phyloP scores from a whole-genome alignment of 2,113 vertebrate genomes.

The Loxodonta africana region DNA sequence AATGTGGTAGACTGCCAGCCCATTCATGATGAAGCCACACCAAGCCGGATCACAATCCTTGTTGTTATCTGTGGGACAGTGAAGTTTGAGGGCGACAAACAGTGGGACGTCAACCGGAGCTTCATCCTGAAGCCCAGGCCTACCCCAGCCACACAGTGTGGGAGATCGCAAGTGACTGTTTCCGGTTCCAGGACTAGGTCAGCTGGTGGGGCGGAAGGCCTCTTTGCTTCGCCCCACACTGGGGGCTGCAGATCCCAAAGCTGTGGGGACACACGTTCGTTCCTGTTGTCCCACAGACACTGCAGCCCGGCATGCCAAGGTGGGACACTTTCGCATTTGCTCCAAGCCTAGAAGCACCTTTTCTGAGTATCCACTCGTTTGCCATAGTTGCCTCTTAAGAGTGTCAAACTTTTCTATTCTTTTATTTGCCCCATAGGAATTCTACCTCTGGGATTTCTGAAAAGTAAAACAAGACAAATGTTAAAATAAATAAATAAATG shows the following conservation, averaged over 20 bases:
- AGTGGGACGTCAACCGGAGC: conserved; percentile 97
- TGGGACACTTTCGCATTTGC: not conserved
- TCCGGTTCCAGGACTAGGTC: conserved; percentile 98
- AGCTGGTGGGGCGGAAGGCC: conserved; percentile 82
- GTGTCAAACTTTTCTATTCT: conserved; percentile 77
- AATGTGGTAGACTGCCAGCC: conserved; percentile 97
- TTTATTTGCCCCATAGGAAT: conserved; percentile 66
- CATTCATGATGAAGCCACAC: conserved; percentile 97
- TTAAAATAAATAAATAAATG: not conserved
- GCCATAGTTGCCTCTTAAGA: conserved; percentile 75
- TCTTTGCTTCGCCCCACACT: not conserved
- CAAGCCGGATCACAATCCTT: conserved; percentile 96
- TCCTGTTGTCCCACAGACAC: not conserved
- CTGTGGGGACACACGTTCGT: not conserved
- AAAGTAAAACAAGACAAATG: conserved; percentile 61
- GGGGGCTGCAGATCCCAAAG: not conserved
- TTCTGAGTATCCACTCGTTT: conserved; percentile 85
- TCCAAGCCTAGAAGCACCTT: not conserved
- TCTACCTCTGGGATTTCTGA: conserved; percentile 63
- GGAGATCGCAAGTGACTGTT: conserved; percentile 99
- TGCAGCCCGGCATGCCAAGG: not conserved
- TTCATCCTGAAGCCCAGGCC: conserved; percentile 95
- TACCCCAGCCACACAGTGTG: conserved; percentile 95
- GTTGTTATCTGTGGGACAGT: conserved; percentile 96
- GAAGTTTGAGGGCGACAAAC: conserved; percentile 98